Base-by-base conservation (phyloP, 2,888 invertebrate species). In the Epinotia brunnichana region DNA sequence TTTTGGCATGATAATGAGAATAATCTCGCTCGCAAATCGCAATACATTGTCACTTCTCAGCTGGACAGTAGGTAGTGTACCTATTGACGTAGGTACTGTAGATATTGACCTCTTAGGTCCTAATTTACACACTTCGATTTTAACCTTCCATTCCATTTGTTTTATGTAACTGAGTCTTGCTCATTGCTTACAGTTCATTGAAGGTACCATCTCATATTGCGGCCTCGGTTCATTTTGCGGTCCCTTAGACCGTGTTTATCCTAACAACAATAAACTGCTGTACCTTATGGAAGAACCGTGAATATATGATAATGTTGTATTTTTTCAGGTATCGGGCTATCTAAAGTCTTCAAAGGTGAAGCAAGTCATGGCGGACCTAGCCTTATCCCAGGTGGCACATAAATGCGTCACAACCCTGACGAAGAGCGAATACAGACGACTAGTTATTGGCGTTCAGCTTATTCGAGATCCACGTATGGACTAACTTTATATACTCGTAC, bases 301-400 rank as follows among this genome's bases (percentile, higher is more conserved):
- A n/a, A n/a, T n/a, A n/a, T n/a, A n/a, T n/a, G n/a, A n/a, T n/a
- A n/a, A n/a, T n/a, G n/a, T n/a, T n/a, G n/a, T n/a, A n/a, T n/a
- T n/a, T n/a, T n/a, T 89, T 48, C 82, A 96, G 96, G 94, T 96
- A 76, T 95, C 96, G 17, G 95, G 95, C 2, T 96, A 96, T 81
- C 91, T 97, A 76, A 96, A 97, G 83, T 95, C 96, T 75, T 96
- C 96, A 0, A 96, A 98, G 87, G 98, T 99, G 11, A 96, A 97
- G 73, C 98, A 98, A 91, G 97, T 99, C 0, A 95, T 99, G 92
- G 97, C 98, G 0, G 99, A 99, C 88, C 94, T 99, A 77, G 99
- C 99, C 0, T 89, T 99, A 9, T 97, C 98, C 0, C 98, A 98
- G 93, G 97, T 98, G 19, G 96, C 97, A 0, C 96, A 97, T 84